Evolutionary conservation across 2,888 invertebrate genomes (phyloP).

Genomic region (Pyralis farinalis): DNA sequence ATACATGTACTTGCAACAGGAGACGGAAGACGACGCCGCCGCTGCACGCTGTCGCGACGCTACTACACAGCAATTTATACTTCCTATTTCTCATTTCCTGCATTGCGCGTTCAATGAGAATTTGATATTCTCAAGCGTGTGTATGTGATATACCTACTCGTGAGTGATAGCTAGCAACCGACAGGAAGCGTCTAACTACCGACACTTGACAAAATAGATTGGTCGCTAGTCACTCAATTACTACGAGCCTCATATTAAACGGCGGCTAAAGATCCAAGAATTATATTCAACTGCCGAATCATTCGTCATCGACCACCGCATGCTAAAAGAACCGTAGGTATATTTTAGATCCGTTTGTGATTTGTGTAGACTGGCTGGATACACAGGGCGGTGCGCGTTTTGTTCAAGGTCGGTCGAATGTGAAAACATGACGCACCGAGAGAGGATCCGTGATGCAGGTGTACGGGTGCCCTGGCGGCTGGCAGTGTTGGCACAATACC

Average conservation of each 20-base stretch:
- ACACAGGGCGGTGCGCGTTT: constrained; percentile 35
- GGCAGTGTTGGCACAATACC: constrained; percentile 35
- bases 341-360: constrained; percentile 27
- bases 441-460: constrained; percentile 11
- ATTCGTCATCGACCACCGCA: constrained; percentile 36
- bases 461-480: constrained; percentile 36
- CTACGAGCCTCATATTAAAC: constrained; percentile 33
- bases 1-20: constrained; percentile 41
- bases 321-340: constrained; percentile 21
- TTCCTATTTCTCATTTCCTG: constrained; percentile 41
- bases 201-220: constrained; percentile 29
- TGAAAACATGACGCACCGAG: constrained; percentile 24
- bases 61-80: constrained; percentile 19
- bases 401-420: constrained; percentile 51
- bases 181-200: constrained; percentile 24
- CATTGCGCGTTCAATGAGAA: neutral
- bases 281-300: constrained; percentile 49
- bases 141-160: constrained; percentile 10
- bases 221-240: constrained; percentile 46
- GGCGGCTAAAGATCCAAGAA: constrained; percentile 39
- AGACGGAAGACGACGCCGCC: constrained; percentile 11
- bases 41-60: constrained; percentile 23
- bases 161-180: constrained; percentile 18
- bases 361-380: constrained; percentile 41
- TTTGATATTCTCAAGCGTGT: neutral